These are phyloP conservation scores for Elgonia sp. DNA, from an alignment of 2,888 invertebrate species.

Conservation along the genomic window DNA sequence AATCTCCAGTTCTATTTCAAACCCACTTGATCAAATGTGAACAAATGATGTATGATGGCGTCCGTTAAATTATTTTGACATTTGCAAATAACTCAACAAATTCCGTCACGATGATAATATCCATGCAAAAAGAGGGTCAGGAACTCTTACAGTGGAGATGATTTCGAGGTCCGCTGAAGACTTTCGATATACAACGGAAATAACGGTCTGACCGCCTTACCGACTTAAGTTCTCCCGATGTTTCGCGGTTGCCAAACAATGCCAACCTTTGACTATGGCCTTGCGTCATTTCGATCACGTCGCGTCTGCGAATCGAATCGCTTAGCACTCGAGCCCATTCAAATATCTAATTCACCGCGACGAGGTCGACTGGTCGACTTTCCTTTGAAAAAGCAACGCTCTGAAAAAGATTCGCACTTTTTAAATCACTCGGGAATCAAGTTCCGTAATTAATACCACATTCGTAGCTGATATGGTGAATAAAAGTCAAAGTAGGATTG, in stretches of 20 bases:
- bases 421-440: slow-evolving; percentile 11
- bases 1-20: not conserved
- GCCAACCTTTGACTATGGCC: slow-evolving; percentile 75
- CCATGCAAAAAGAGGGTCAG: slow-evolving; percentile 50
- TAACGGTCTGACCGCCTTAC: slow-evolving; percentile 72
- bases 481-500: not conserved
- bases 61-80: not conserved
- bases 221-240: slow-evolving; percentile 57
- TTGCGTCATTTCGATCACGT: slow-evolving; percentile 77
- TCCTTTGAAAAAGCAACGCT: slow-evolving; percentile 39
- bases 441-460: slow-evolving; percentile 28
- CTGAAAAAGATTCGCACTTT: slow-evolving; percentile 33
- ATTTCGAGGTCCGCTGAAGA: slow-evolving; percentile 44
- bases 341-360: slow-evolving; percentile 26
- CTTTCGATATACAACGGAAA: slow-evolving; percentile 66
- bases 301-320: slow-evolving; percentile 16
- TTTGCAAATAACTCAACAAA: not conserved
- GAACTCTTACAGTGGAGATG: slow-evolving; percentile 16
- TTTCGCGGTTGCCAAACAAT: slow-evolving; percentile 45
- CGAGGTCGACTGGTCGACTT: slow-evolving; percentile 65
- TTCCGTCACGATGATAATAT: slow-evolving; percentile 13
- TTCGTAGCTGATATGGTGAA: not conserved
- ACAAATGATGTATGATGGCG: not conserved
- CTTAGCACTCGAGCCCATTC: not conserved
- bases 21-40: not conserved